Conservation (phyloP, 2,113 vertebrate species). For the Hippocampus zosterae region DNA sequence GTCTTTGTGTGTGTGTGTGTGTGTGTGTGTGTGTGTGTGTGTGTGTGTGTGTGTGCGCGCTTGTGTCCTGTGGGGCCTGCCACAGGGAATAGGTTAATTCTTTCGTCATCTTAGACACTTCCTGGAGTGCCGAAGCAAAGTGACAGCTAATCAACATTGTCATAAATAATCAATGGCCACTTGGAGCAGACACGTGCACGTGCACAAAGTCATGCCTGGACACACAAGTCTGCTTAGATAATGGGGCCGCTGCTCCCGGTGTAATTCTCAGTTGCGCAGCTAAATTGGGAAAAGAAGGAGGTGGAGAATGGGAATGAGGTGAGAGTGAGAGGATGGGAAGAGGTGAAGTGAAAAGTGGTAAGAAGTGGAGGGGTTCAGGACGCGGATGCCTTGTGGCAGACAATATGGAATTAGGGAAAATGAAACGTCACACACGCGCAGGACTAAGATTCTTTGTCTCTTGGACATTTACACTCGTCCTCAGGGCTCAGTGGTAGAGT, state of each 20-base stretch:
- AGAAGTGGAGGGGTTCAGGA: constrained; percentile 43
- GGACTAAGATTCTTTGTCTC: constrained; percentile 31
- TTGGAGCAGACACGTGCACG: constrained; percentile 58
- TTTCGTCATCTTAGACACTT: constrained; percentile 79
- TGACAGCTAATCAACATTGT: constrained; percentile 85
- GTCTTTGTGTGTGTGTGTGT: constrained; percentile 2
- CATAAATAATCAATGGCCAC: constrained; percentile 84
- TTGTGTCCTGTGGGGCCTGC: constrained; percentile 55
- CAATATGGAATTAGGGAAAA: constrained; percentile 77
- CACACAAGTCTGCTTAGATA: constrained; percentile 45
- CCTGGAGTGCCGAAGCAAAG: constrained; percentile 74
- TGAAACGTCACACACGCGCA: constrained; percentile 68
- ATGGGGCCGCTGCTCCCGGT: constrained; percentile 70
- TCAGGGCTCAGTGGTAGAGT: too few relatives aligned
- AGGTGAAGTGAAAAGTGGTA: constrained; percentile 42
- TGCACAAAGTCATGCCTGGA: constrained; percentile 35
- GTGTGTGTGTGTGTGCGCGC: constrained; percentile 11
- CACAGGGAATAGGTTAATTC: constrained; percentile 74
- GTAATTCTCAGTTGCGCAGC: constrained; percentile 63
- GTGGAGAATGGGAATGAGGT: constrained; percentile 52
- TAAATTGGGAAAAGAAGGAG: constrained; percentile 71
- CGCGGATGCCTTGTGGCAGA: constrained; percentile 73
- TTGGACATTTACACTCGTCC: constrained; percentile 32
- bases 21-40: neutral
- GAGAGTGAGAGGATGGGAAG: constrained; percentile 40